These are phyloP conservation scores for Xanthia togata DNA, from an alignment of 2,888 invertebrate genomes.

Conservation along the genomic window DNA sequence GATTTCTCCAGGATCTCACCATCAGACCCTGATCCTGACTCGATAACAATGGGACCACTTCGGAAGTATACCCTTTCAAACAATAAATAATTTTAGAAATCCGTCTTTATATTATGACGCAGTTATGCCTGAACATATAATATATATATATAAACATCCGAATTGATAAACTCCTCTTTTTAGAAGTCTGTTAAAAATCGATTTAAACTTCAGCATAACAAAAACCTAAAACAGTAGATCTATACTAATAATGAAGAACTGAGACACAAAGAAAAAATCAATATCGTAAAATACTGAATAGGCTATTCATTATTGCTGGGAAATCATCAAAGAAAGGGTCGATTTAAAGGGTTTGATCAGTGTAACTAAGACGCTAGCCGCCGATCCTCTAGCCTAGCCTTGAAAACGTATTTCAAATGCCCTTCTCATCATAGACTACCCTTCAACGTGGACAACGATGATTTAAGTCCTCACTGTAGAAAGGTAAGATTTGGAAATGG, in stretches of 20 bases:
- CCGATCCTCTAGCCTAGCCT: neutral
- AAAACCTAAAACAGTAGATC: neutral
- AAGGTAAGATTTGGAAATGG: neutral
- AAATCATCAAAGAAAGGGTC: neutral
- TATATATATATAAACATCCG: too few relatives aligned
- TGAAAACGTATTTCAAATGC: neutral
- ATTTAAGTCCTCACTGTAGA: neutral
- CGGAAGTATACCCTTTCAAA: too few relatives aligned
- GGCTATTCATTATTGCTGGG: neutral
- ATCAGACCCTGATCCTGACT: too few relatives aligned
- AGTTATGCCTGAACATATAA: too few relatives aligned
- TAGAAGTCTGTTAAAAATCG: too few relatives aligned
- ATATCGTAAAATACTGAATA: neutral
- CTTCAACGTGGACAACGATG: neutral
- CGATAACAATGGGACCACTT: too few relatives aligned
- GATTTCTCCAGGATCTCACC: too few relatives aligned
- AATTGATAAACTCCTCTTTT: too few relatives aligned
- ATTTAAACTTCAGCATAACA: neutral
- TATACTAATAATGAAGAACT: neutral
- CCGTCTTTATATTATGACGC: too few relatives aligned
- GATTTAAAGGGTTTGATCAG: neutral
- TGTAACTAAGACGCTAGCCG: neutral
- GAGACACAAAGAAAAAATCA: neutral
- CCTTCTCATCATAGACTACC: neutral
- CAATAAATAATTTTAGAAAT: too few relatives aligned